Evolutionary conservation across 1,140 invertebrate species (phyloP).

Genomic region (Drosophila virilis): DNA sequence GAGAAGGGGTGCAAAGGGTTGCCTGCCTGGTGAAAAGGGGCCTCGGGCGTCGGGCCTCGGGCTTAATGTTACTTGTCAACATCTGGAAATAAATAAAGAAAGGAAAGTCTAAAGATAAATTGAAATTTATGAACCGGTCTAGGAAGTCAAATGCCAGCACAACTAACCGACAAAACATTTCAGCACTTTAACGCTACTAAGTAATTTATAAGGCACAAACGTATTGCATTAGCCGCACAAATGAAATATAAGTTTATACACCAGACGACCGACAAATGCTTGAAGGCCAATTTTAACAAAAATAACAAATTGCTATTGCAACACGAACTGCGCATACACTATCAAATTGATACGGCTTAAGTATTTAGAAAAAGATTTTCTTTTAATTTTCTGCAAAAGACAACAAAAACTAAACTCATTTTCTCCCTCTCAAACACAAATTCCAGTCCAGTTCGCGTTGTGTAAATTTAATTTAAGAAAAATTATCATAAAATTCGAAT

Average conservation of each 20-base stretch:
- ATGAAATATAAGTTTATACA: conserved; percentile 46
- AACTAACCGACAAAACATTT: conserved; percentile 60
- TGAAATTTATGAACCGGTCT: conserved; percentile 75
- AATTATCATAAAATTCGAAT: too few species aligned
- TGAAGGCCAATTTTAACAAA: conserved; percentile 29
- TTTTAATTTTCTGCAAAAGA: too few species aligned
- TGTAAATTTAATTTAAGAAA: too few species aligned
- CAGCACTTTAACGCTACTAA: conserved; percentile 65
- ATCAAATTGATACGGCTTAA: background rate
- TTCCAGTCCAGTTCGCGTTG: too few species aligned
- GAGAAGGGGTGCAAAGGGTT: background rate
- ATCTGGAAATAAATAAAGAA: conserved; percentile 70
- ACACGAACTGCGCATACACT: conserved; percentile 5
- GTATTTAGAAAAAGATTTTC: too few species aligned
- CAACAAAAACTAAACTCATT: too few species aligned
- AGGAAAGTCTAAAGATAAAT: conserved; percentile 63
- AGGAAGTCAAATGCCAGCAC: conserved; percentile 58
- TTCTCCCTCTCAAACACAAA: too few species aligned
- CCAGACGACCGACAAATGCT: conserved; percentile 3
- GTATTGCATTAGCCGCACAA: conserved; percentile 50
- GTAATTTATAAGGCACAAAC: conserved; percentile 69
- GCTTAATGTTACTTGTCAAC: conserved; percentile 66
- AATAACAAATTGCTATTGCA: background rate
- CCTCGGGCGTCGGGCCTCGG: conserved; percentile 1
- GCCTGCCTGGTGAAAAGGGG: background rate